Evolutionary conservation across 2,888 invertebrate genomes (phyloP).

Genomic region (Nomada fabriciana): DNA sequence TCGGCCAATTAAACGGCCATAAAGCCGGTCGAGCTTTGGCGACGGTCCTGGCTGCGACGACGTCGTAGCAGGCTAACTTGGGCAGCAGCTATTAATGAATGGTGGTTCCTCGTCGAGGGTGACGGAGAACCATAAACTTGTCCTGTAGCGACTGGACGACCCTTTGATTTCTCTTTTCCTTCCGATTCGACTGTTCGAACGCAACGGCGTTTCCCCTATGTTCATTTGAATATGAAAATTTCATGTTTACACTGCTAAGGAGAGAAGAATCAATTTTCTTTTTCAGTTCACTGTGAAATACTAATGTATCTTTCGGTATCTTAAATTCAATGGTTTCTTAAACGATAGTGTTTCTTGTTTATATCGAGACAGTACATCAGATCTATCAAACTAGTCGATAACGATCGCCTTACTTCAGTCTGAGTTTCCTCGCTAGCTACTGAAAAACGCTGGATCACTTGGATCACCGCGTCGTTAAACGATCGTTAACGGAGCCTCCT

Average conservation of each 20-base stretch:
- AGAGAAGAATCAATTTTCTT: too few species aligned
- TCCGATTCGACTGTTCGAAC: not conserved
- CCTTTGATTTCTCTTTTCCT: slow-evolving; percentile 37
- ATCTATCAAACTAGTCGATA: slow-evolving; percentile 60
- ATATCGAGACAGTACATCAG: slow-evolving; percentile 19
- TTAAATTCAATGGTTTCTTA: too few species aligned
- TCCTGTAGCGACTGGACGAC: slow-evolving; percentile 65
- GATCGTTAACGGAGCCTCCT: slow-evolving; percentile 67
- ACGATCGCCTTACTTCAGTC: slow-evolving; percentile 19
- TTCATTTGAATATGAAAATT: not conserved
- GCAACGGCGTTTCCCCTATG: not conserved
- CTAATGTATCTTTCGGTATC: too few species aligned
- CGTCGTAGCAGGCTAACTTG: slow-evolving; percentile 72
- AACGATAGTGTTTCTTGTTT: not conserved
- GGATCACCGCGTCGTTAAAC: slow-evolving; percentile 67
- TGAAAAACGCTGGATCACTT: slow-evolving; percentile 54
- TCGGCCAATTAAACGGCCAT: slow-evolving; percentile 79
- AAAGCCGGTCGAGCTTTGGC: slow-evolving; percentile 76
- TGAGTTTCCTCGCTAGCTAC: slow-evolving; percentile 41
- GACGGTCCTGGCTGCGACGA: slow-evolving; percentile 63
- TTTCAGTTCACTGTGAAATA: too few species aligned
- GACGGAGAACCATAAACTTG: slow-evolving; percentile 77
- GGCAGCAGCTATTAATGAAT: slow-evolving; percentile 79
- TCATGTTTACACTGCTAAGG: too few species aligned
- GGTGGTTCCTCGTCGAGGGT: slow-evolving; percentile 73